Percentiles rank a stretch among this genome's conserved stretches.
Evolutionary conservation across 1,140 invertebrate genomes (phyloP).

Genomic region (Ostrea edulis): DNA sequence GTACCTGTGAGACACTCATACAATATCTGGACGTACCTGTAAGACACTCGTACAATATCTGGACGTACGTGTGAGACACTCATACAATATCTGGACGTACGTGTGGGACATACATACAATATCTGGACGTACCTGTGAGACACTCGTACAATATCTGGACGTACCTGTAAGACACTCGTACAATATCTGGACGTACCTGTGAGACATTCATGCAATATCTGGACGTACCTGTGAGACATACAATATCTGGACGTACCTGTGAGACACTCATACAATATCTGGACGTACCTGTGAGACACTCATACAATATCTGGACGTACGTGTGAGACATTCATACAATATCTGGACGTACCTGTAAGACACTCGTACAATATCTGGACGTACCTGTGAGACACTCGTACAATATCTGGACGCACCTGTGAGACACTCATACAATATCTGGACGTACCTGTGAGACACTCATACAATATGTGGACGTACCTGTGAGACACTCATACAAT

Average conservation of each 20-base stretch:
- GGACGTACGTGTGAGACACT: too few relatives aligned
- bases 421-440: conserved; percentile 30
- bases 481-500: conserved; percentile 22
- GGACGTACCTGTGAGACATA: conserved; percentile 41
- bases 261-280: conserved; percentile 30
- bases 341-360: too few relatives aligned
- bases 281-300: too few relatives aligned
- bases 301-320: conserved; percentile 32
- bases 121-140: too few relatives aligned
- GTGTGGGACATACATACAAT: conserved; percentile 17
- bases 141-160: conserved; percentile 34
- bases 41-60: conserved; percentile 28
- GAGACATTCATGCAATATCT: conserved; percentile 27
- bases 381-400: conserved; percentile 40
- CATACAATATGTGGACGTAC: conserved; percentile 31
- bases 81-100: conserved; percentile 32
- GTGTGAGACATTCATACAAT: conserved; percentile 25
- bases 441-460: too few relatives aligned
- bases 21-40: conserved; percentile 20
- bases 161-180: conserved; percentile 40
- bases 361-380: conserved; percentile 34
- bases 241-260: conserved; percentile 20
- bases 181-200: conserved; percentile 20
- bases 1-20: conserved; percentile 40
- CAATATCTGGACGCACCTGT: conserved; percentile 20